phyloP scores from a whole-genome alignment of 2,113 vertebrate species.

The Arothron firmamentum region DNA sequence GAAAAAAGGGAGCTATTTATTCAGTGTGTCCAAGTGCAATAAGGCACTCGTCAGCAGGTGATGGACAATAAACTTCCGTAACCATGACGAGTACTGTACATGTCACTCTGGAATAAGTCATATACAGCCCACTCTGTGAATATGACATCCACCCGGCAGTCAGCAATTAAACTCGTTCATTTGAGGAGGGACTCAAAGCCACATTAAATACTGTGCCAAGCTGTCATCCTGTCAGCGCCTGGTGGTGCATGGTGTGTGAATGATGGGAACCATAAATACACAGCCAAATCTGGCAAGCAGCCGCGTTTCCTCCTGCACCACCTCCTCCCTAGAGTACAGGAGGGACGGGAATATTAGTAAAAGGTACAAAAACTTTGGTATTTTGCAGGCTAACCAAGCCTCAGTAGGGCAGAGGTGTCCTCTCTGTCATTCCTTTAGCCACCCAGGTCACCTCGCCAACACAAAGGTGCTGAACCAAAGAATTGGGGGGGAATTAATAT shows the following conservation, averaged over 20 bases:
- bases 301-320: slow-evolving; percentile 14
- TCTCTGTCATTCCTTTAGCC: too few species aligned
- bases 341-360: too few species aligned
- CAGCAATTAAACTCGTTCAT: slow-evolving; percentile 35
- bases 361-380: not conserved
- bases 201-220: slow-evolving; percentile 28
- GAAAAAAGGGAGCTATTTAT: slow-evolving; percentile 29
- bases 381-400: slow-evolving; percentile 6
- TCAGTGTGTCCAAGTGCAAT: slow-evolving; percentile 35
- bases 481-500: too few species aligned
- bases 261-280: slow-evolving; percentile 52
- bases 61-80: slow-evolving; percentile 43
- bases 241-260: slow-evolving; percentile 39
- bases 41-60: slow-evolving; percentile 36
- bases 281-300: slow-evolving; percentile 47
- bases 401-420: slow-evolving; percentile 10
- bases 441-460: too few species aligned
- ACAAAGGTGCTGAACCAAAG: too few species aligned
- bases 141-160: slow-evolving; percentile 30
- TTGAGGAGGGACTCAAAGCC: slow-evolving; percentile 37
- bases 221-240: slow-evolving; percentile 45
- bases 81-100: slow-evolving; percentile 14
- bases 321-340: slow-evolving; percentile 1
- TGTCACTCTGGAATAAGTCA: slow-evolving; percentile 28
- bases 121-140: slow-evolving; percentile 34